Percentiles rank a stretch among this genome's conserved stretches.
phyloP scores from a whole-genome alignment of 2,113 vertebrate genomes.

The Parus major region DNA sequence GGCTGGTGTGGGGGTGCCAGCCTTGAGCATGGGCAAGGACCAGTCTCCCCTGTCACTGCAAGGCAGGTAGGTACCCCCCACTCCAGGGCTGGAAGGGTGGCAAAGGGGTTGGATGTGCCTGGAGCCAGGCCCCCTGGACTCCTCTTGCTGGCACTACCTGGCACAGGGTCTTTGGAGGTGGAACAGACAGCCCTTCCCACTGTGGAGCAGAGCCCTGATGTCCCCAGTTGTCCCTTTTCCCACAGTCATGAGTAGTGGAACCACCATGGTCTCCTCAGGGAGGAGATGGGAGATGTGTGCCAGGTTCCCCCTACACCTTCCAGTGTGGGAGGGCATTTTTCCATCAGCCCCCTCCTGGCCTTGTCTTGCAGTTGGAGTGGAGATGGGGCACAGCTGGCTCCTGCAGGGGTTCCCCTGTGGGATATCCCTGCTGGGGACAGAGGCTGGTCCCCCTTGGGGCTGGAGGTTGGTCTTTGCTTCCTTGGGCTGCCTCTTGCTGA shows the following conservation, averaged over 20 bases:
- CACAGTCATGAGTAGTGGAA: background rate
- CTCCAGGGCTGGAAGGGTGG: background rate
- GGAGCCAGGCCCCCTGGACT: background rate
- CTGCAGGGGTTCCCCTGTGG: background rate
- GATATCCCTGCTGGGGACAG: background rate
- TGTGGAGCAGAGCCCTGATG: background rate
- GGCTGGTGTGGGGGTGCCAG: background rate
- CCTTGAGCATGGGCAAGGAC: background rate
- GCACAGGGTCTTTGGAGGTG: too few species aligned
- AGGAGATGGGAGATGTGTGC: background rate
- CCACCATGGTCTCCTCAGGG: fast-evolving
- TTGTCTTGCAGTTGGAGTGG: background rate
- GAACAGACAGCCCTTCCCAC: background rate
- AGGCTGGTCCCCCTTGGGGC: background rate
- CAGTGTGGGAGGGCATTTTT: fast-evolving
- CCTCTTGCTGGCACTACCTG: fast-evolving
- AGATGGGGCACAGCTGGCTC: background rate
- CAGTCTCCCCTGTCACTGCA: background rate
- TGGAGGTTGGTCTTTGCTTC: background rate
- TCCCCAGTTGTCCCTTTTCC: background rate
- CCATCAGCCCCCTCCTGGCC: background rate
- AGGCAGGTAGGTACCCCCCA: background rate
- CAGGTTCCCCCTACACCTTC: fast-evolving
- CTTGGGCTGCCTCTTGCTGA: conserved; percentile 33
- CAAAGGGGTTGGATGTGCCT: background rate